Evolutionary conservation across 2,113 vertebrate genomes (phyloP).

Genomic region (Mustela lutreola): DNA sequence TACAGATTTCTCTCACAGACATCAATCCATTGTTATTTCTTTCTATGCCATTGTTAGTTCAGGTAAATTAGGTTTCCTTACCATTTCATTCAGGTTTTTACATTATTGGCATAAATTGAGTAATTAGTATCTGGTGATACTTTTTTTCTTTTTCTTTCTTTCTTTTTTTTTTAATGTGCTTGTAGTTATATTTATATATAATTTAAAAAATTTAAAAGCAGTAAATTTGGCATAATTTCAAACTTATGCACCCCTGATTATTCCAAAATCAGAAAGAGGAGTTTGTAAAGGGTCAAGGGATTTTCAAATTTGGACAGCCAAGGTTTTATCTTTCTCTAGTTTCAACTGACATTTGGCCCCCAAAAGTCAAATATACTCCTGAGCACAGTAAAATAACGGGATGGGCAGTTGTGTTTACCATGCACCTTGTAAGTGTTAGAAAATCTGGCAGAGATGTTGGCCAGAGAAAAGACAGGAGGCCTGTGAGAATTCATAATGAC

Average conservation of each 20-base stretch:
- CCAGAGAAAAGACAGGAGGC: background rate
- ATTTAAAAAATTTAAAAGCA: background rate
- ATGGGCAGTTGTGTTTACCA: background rate
- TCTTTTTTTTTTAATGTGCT: background rate
- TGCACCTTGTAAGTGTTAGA: background rate
- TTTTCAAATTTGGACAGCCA: background rate
- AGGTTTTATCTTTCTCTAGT: background rate
- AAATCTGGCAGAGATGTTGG: background rate
- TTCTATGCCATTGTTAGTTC: background rate
- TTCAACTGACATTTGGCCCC: background rate
- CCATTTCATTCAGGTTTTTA: background rate
- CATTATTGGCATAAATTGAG: background rate
- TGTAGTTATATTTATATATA: background rate
- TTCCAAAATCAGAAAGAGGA: background rate
- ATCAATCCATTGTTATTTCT: background rate
- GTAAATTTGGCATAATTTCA: background rate
- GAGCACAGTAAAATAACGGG: no score
- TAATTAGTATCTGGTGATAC: background rate
- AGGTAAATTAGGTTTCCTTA: background rate
- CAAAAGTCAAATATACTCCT: background rate
- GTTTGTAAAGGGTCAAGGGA: background rate
- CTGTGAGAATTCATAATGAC: background rate
- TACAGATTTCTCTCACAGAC: background rate
- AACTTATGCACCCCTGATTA: background rate
- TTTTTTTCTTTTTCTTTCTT: background rate